phyloP scores from a whole-genome alignment of 2,113 vertebrate genomes.

The Myocastor coypus region DNA sequence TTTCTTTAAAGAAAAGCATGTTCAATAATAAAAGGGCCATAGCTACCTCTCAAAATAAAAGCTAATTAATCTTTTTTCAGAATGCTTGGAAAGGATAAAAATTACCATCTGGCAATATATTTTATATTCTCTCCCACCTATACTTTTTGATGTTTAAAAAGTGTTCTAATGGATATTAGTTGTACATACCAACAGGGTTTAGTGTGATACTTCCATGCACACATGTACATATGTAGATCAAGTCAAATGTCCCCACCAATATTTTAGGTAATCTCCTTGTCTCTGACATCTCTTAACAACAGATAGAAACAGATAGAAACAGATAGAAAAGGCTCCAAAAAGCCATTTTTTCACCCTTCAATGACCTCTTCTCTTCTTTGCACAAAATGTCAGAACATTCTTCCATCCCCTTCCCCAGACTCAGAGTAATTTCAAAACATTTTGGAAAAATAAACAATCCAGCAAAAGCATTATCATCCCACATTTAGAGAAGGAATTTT shows the following conservation, averaged over 20 bases:
- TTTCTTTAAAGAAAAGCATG: background rate
- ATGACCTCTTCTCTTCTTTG: background rate
- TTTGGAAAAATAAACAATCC: slow-evolving; percentile 65
- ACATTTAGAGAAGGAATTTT: background rate
- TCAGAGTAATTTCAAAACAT: slow-evolving; percentile 61
- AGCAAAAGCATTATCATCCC: slow-evolving; percentile 36
- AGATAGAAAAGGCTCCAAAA: background rate
- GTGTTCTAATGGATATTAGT: background rate
- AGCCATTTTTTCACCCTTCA: background rate
- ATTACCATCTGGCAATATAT: background rate
- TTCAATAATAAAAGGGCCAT: background rate
- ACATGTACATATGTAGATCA: background rate
- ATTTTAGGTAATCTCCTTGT: background rate
- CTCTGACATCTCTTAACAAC: background rate
- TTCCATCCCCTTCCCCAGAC: background rate
- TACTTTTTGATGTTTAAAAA: background rate
- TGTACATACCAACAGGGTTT: background rate
- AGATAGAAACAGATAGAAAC: background rate
- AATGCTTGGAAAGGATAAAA: slow-evolving; percentile 19
- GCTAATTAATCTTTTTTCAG: slow-evolving; percentile 20
- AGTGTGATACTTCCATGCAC: background rate
- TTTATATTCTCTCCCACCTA: background rate
- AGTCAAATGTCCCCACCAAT: background rate
- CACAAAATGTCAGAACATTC: slow-evolving; percentile 20
- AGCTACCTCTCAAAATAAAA: background rate